These are phyloP conservation scores for Cephus sareptanus DNA, from an alignment of 2,888 invertebrate genomes.

Conservation along the genomic window DNA sequence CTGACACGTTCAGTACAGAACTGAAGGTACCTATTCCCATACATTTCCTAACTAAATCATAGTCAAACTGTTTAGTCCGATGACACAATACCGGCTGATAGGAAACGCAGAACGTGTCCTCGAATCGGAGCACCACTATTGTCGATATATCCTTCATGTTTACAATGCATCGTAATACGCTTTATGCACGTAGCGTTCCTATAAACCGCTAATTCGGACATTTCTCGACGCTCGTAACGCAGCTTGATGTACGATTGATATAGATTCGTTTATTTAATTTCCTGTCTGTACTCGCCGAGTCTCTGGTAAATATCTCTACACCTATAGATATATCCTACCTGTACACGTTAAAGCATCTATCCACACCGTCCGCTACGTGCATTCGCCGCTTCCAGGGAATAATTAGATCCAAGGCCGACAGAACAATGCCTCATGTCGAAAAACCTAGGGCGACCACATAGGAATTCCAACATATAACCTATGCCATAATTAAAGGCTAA, in stretches of 20 bases:
- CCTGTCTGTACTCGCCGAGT: conserved; percentile 18
- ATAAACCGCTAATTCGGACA: background rate
- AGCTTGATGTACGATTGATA: conserved; percentile 7
- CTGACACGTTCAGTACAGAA: background rate
- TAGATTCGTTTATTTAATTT: conserved; percentile 31
- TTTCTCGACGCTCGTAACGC: background rate
- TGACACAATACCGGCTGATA: background rate
- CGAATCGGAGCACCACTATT: background rate
- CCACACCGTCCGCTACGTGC: background rate
- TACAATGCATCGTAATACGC: conserved; percentile 13
- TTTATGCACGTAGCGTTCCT: background rate
- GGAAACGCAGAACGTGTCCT: background rate
- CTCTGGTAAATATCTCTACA: conserved; percentile 20
- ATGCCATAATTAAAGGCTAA: too few relatives aligned
- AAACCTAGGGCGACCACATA: too few relatives aligned
- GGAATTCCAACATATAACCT: too few relatives aligned
- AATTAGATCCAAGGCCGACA: conserved; percentile 53
- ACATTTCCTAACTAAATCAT: background rate
- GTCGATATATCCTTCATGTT: background rate
- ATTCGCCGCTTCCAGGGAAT: conserved; percentile 48
- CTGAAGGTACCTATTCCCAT: background rate
- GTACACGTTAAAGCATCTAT: background rate
- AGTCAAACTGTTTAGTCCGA: background rate
- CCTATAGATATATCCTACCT: conserved; percentile 13
- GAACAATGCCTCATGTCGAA: conserved; percentile 55